These are phyloP conservation scores for Nesospiza acunhae DNA, from an alignment of 2,113 vertebrate species.

Conservation along the genomic window DNA sequence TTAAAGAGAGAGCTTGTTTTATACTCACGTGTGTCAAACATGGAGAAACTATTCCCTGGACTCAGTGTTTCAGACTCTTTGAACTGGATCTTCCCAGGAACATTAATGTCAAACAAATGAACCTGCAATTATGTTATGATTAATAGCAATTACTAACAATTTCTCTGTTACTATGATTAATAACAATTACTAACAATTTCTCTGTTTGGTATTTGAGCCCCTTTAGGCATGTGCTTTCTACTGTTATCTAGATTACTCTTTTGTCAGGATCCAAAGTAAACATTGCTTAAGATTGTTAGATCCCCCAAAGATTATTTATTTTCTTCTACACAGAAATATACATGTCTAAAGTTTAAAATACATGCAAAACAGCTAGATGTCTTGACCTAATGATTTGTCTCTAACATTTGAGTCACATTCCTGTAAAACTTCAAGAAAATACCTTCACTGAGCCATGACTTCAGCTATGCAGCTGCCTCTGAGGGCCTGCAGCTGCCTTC, in stretches of 20 bases:
- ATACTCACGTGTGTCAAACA: constrained; percentile 92
- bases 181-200: background rate
- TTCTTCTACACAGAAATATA: background rate
- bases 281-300: background rate
- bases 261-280: background rate
- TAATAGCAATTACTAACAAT: background rate
- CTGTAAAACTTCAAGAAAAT: background rate
- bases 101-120: constrained; percentile 94
- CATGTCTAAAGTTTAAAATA: background rate
- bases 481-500: background rate
- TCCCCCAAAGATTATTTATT: background rate
- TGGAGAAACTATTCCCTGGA: constrained; percentile 85
- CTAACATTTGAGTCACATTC: background rate
- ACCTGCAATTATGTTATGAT: constrained; percentile 77
- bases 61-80: constrained; percentile 93
- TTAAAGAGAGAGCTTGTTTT: background rate
- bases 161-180: background rate
- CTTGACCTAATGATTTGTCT: background rate
- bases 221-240: background rate
- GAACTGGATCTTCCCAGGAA: constrained; percentile 95
- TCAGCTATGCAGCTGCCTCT: background rate
- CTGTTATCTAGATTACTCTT: background rate
- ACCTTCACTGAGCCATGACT: background rate
- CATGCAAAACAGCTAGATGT: background rate
- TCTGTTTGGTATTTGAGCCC: background rate